Evolutionary conservation across 2,888 invertebrate genomes (phyloP).

Genomic region (Fabriciana adippe): DNA sequence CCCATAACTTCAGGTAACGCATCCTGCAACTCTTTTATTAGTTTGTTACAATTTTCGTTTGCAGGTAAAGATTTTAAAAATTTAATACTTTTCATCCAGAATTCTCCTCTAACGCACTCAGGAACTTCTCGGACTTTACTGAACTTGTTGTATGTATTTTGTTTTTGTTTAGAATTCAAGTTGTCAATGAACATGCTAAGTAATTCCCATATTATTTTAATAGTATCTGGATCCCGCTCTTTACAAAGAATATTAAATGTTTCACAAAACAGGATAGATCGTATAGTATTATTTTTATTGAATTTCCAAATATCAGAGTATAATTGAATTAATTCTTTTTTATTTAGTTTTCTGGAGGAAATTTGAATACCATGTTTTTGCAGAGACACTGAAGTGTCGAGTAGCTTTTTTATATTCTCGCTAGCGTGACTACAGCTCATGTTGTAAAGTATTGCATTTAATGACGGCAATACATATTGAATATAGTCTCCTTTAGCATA

Average conservation of each 20-base stretch:
- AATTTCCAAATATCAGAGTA: slow-evolving; percentile 56
- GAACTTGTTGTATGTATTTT: slow-evolving; percentile 54
- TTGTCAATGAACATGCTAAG: slow-evolving; percentile 57
- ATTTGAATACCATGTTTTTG: slow-evolving; percentile 64
- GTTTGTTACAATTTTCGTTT: slow-evolving; percentile 39
- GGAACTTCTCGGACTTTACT: slow-evolving; percentile 49
- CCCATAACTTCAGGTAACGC: slow-evolving; percentile 53
- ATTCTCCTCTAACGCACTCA: slow-evolving; percentile 48
- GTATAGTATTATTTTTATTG: slow-evolving; percentile 59
- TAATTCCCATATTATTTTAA: slow-evolving; percentile 53
- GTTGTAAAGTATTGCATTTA: slow-evolving; percentile 56
- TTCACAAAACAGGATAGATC: slow-evolving; percentile 55
- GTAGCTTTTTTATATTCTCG: slow-evolving; percentile 48
- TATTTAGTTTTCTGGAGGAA: slow-evolving; percentile 54
- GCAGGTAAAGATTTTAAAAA: slow-evolving; percentile 51
- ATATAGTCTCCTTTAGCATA: slow-evolving; percentile 69
- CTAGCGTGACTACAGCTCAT: slow-evolving; percentile 48
- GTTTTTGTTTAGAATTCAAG: slow-evolving; percentile 58
- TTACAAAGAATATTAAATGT: slow-evolving; percentile 54
- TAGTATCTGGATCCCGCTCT: slow-evolving; percentile 48
- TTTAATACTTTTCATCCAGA: slow-evolving; percentile 54
- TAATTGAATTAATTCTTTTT: slow-evolving; percentile 49
- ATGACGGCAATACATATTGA: slow-evolving; percentile 59
- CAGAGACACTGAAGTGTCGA: slow-evolving; percentile 59
- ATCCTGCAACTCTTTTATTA: slow-evolving; percentile 41